Base-by-base conservation (phyloP, 2,888 invertebrate species). In the Sphecodes monilicornis region DNA sequence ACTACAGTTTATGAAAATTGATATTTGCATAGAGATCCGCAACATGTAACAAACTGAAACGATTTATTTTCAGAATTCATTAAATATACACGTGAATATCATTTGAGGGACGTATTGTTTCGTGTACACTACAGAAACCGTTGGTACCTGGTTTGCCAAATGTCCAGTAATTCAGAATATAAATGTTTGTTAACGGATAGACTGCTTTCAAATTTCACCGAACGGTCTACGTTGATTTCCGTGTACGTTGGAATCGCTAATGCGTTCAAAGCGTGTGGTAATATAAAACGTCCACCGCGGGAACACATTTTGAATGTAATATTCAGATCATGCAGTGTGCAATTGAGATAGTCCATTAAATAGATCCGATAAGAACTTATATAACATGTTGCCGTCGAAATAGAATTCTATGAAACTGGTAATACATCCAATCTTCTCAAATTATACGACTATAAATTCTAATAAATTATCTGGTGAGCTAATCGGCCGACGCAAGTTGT, bases 281-380 rank as follows among this genome's bases (percentile, higher is more conserved):
- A 66, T 39, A 50, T n/a, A 72, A 81, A 69, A 76, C 72, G 13
- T 76, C 68, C 41, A 26, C 36, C 43, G 50, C 57, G 6, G 32
- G 81, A 26, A 29, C 69, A 39, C 16, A 26, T 73, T 82, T 74
- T 39, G 46, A 64, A n/a, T 72, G 76, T 69, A 76, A 76, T 73
- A 76, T 69, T 60, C 50, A 57, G 76, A 73, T 81, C 41, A 26
- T 46, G 46, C 66, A 39, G 22, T 54, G 57, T 39, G 72, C 76
- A 76, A 76, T 83, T 72, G 46, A 83, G 83, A 83, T 83, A 76
- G 57, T 43, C 81, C 72, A 32, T 83, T 73, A 81, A 83, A 72
- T 76, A 76, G 72, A 81, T 26, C 13, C 39, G 76, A 80, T 80
- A 83, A 83, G 81, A 3, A 16, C 29, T 57, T 32, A 13, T 72